Percentiles rank a stretch among this genome's conserved stretches.
Evolutionary conservation across 2,113 vertebrate species (phyloP).

Genomic region (Hydrolagus affinis): DNA sequence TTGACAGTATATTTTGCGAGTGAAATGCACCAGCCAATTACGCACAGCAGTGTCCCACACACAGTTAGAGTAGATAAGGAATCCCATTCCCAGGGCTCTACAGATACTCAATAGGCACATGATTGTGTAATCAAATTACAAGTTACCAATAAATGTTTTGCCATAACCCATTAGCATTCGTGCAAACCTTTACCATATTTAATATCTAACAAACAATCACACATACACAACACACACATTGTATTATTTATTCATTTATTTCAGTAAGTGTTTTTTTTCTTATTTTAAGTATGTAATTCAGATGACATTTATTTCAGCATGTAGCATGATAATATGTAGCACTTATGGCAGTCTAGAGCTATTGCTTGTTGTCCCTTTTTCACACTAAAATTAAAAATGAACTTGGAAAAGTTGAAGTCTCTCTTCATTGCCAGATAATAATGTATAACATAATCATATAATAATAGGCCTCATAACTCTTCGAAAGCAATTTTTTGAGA

Average conservation of each 20-base stretch:
- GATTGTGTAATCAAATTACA: background rate
- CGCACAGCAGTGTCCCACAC: too few species aligned
- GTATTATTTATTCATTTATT: constrained; percentile 68
- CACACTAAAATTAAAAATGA: constrained; percentile 52
- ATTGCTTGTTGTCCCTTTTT: constrained; percentile 54
- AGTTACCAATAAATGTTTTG: background rate
- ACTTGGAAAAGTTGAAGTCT: background rate
- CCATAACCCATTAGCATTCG: background rate
- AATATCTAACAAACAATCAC: background rate
- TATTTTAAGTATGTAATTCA: constrained; percentile 46
- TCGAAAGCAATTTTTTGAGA: too few species aligned
- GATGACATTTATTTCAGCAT: constrained; percentile 42
- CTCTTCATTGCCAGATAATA: background rate
- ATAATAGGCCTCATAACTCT: too few species aligned
- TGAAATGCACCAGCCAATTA: too few species aligned
- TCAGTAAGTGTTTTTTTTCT: too few species aligned
- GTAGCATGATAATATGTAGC: constrained; percentile 56
- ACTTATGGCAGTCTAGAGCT: constrained; percentile 51
- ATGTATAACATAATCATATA: too few species aligned
- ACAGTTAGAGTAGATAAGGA: too few species aligned
- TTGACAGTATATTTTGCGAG: too few species aligned
- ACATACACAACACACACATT: constrained; percentile 44
- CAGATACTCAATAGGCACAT: background rate
- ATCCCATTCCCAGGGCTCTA: background rate
- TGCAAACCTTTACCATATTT: background rate